phyloP scores from a whole-genome alignment of 2,113 vertebrate species.

The Clarias batrachus region DNA sequence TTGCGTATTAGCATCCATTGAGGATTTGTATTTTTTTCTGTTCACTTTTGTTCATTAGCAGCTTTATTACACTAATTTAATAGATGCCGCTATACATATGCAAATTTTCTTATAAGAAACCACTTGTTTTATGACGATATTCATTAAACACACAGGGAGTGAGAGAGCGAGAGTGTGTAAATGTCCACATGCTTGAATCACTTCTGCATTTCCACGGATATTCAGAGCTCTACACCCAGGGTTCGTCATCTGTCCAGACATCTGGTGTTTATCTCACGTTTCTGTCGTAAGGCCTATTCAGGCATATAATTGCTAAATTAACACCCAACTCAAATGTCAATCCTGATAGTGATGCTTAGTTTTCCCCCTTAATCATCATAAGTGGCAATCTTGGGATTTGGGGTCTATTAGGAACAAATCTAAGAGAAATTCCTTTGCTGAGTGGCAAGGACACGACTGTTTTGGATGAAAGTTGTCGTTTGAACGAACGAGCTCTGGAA shows the following conservation, averaged over 20 bases:
- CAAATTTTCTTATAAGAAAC: neutral
- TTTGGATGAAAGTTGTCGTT: constrained; percentile 9
- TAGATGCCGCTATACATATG: neutral
- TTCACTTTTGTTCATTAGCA: constrained; percentile 46
- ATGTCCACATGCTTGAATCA: neutral
- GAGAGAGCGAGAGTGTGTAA: constrained; percentile 15
- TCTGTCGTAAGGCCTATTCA: constrained; percentile 68
- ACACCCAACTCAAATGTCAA: constrained; percentile 61
- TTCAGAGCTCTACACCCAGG: constrained; percentile 55
- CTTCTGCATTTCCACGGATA: constrained; percentile 42
- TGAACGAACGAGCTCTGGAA: constrained; percentile 44
- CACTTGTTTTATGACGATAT: neutral
- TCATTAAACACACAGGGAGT: constrained; percentile 8
- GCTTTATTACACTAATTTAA: constrained; percentile 30
- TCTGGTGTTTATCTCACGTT: constrained; percentile 69
- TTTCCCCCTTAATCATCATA: constrained; percentile 49
- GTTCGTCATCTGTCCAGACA: constrained; percentile 63
- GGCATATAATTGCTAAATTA: constrained; percentile 69
- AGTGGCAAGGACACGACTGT: constrained; percentile 49
- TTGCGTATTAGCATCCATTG: neutral
- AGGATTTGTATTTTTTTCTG: constrained; percentile 44
- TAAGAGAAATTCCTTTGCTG: constrained; percentile 36
- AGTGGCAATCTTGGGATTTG: constrained; percentile 46
- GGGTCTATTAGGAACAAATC: constrained; percentile 51
- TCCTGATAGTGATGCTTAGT: constrained; percentile 60